Evolutionary conservation across 2,113 vertebrate species (phyloP), one percentile per base, ranked within the genome.

Genomic region (Triplophysa dalaica): DNA sequence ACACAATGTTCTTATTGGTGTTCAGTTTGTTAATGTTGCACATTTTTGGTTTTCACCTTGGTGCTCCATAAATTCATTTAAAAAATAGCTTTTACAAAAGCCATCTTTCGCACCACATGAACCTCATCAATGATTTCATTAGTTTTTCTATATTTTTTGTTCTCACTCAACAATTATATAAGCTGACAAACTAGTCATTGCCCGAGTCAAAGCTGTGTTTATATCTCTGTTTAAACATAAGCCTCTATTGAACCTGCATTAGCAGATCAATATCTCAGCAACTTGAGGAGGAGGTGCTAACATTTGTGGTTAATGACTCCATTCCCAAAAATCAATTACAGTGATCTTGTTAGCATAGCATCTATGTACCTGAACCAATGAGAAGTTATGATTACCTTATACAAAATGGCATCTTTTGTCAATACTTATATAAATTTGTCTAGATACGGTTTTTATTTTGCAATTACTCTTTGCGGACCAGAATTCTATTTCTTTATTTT

Each of bases 241-340:
- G 85, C 78, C 70, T 79, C 41, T 81, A 89, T 87, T 82, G 85
- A 84, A 83, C 77, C 62, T 77, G 76, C 88, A 88, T 90, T 88
- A 89, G 85, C 67, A 78, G 85, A 89, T 90, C 89, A 84, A 90
- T 89, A 88, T 74, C 43, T 82, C 73, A 78, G 81, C 84, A 52
- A 84, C 85, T 86, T 72, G 67, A 75, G 73, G 62, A 83, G 62
- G 79, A 80, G 82, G 78, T 74, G 75, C 83, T 81, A 84, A 86
- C 85, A 82, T 87, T 80, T 76, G 81, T 83, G 85, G 86, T 86
- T 88, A 88, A 88, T 87, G 85, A 86, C 81, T 78, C 72, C 38
- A 84, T 77, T 68, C 81, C 79, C 68, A 85, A 86, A 76, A 89
- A 87, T 88, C 87, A 87, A 87, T 87, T 85, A 83, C 76, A 76